A percentile compares a stretch with the other conserved stretches of the same genome.
Conservation (phyloP, 2,113 vertebrate genomes). For the Procavia capensis region DNA sequence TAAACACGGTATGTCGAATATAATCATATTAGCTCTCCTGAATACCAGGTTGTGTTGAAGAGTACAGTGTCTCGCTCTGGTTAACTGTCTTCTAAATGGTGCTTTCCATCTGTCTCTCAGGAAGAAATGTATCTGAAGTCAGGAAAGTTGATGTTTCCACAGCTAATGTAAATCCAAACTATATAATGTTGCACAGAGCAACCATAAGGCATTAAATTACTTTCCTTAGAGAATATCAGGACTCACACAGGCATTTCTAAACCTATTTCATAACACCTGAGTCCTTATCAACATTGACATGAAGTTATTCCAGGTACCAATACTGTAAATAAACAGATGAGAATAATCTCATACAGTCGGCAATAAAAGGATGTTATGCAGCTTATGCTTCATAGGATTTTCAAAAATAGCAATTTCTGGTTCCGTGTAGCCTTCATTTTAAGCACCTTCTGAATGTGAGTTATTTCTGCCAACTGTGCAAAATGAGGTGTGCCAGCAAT, state of each 20-base stretch:
- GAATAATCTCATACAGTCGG: conserved; percentile 15
- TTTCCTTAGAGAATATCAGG: conserved; percentile 49
- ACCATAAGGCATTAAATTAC: background rate
- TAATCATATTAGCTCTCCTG: background rate
- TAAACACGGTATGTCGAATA: background rate
- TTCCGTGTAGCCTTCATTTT: background rate
- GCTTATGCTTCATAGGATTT: background rate
- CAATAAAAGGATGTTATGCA: background rate
- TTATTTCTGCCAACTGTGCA: background rate
- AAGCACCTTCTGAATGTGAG: conserved; percentile 24
- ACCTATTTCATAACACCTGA: background rate
- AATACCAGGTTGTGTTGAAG: background rate
- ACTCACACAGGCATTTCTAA: conserved; percentile 39
- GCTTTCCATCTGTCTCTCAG: conserved; percentile 9
- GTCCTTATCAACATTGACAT: conserved; percentile 26
- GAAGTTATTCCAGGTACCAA: background rate
- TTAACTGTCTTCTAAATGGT: background rate
- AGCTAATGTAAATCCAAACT: conserved; percentile 50
- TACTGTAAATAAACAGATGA: conserved; percentile 44
- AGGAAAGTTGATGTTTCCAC: conserved; percentile 38
- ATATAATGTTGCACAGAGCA: background rate
- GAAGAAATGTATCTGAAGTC: conserved; percentile 14
- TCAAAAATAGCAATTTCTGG: conserved; percentile 38
- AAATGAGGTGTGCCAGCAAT: background rate
- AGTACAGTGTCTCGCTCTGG: background rate